These are phyloP conservation scores for Sipha flava DNA, from an alignment of 1,140 invertebrate genomes.

Conservation along the genomic window DNA sequence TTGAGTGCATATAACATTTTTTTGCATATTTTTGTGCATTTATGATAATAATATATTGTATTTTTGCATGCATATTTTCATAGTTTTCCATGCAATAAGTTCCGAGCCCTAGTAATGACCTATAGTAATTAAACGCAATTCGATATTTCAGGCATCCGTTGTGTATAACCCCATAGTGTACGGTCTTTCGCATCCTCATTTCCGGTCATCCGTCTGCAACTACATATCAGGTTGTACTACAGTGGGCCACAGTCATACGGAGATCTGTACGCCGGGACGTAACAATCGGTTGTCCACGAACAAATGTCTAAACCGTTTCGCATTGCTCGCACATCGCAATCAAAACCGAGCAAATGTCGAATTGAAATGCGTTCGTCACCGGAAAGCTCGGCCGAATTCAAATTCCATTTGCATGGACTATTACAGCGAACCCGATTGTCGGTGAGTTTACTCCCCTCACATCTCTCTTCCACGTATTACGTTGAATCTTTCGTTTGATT, in stretches of 20 bases:
- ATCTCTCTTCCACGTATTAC: no score
- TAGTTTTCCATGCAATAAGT: no score
- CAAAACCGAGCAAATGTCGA: background rate
- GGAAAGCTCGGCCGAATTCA: background rate
- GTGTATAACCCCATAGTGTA: constrained; percentile 48
- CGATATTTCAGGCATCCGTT: constrained; percentile 41
- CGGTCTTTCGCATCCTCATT: constrained; percentile 45
- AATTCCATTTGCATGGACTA: constrained; percentile 21
- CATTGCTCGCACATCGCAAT: background rate
- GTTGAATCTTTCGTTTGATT: no score
- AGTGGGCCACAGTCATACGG: background rate
- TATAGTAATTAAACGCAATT: background rate
- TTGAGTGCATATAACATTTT: no score
- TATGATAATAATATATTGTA: no score
- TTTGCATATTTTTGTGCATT: no score
- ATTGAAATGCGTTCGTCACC: background rate
- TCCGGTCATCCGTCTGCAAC: constrained; percentile 40
- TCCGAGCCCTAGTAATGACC: background rate
- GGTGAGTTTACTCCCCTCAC: background rate
- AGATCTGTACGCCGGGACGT: background rate
- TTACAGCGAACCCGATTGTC: constrained; percentile 35
- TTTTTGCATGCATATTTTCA: no score
- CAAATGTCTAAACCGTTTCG: background rate
- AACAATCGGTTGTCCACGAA: background rate
- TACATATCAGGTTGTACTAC: constrained; percentile 37